phyloP scores from a whole-genome alignment of 1,140 invertebrate species.

The Panagrolaimus sp. region DNA sequence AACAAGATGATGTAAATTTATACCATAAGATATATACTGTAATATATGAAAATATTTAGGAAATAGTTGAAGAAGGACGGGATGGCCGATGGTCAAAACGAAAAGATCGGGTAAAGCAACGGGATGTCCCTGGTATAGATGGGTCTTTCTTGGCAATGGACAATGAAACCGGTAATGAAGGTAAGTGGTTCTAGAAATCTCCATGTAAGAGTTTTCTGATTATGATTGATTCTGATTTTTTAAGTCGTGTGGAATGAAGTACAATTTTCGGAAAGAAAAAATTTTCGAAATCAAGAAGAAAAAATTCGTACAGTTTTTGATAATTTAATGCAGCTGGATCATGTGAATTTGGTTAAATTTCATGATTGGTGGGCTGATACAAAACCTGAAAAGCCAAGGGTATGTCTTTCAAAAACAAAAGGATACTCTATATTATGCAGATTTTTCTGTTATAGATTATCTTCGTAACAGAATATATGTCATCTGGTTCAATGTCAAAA shows the following conservation, averaged over 20 bases:
- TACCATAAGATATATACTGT: too few species aligned
- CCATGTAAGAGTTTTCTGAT: too few species aligned
- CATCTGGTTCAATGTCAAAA: slow-evolving; percentile 94
- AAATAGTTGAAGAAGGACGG: slow-evolving; percentile 82
- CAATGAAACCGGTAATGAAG: slow-evolving; percentile 96
- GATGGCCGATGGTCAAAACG: slow-evolving; percentile 96
- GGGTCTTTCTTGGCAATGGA: slow-evolving; percentile 98
- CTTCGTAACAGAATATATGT: slow-evolving; percentile 99
- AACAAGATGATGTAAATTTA: too few species aligned
- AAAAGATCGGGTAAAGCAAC: slow-evolving; percentile 91
- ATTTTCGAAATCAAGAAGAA: slow-evolving; percentile 89
- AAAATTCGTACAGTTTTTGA: slow-evolving; percentile 95
- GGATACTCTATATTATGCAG: too few species aligned
- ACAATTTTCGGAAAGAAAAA: slow-evolving; percentile 84
- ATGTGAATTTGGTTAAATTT: slow-evolving; percentile 98
- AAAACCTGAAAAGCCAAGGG: slow-evolving; percentile 85
- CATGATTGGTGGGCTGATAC: slow-evolving; percentile 98
- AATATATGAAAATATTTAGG: too few species aligned
- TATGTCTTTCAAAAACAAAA: slow-evolving; percentile 59
- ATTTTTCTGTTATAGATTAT: slow-evolving; percentile 84
- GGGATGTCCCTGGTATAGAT: slow-evolving; percentile 97
- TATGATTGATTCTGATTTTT: too few species aligned
- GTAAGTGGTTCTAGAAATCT: too few species aligned
- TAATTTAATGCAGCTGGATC: slow-evolving; percentile 88
- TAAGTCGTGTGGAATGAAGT: slow-evolving; percentile 99